These are phyloP conservation scores for Urocyon cinereoargenteus DNA, from an alignment of 2,797 vertebrate species.

Conservation along the genomic window DNA sequence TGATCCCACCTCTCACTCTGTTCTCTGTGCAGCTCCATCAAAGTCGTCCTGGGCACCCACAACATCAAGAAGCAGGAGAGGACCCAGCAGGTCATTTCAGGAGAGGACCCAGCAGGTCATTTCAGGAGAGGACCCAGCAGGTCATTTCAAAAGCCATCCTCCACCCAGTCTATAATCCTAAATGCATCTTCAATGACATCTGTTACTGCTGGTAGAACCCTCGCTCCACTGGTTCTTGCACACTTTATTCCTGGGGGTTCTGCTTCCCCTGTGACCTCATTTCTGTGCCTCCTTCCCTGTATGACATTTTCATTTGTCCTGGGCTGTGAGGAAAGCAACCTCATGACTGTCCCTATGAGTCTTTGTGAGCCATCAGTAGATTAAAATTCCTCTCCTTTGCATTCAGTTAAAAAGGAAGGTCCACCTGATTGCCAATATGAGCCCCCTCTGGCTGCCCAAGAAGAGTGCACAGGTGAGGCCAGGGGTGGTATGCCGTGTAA, in stretches of 20 bases:
- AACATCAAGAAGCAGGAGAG: neutral
- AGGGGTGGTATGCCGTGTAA: slow-evolving; percentile 4
- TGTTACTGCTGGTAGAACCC: slow-evolving; percentile 28
- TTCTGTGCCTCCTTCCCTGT: neutral
- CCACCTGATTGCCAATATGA: neutral
- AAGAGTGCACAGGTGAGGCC: neutral
- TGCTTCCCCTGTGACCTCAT: neutral
- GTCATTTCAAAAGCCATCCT: fast-evolving
- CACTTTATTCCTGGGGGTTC: neutral
- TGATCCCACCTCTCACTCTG: neutral
- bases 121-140: neutral
- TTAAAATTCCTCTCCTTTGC: neutral
- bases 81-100: neutral
- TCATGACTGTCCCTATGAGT: too few relatives aligned
- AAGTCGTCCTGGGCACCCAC: slow-evolving; percentile 19
- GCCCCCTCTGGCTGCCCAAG: neutral
- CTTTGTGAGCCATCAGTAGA: neutral
- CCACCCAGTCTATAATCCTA: neutral
- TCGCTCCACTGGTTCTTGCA: fast-evolving
- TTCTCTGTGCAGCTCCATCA: neutral
- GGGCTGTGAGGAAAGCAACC: too few relatives aligned
- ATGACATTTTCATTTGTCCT: neutral
- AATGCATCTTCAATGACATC: neutral
- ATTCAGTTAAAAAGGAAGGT: slow-evolving; percentile 42
- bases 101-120: neutral